Percentiles rank a stretch among this genome's conserved stretches.
phyloP scores from a whole-genome alignment of 53 echinoderm and acorn worm genomes.

The Stichopus horrens region DNA sequence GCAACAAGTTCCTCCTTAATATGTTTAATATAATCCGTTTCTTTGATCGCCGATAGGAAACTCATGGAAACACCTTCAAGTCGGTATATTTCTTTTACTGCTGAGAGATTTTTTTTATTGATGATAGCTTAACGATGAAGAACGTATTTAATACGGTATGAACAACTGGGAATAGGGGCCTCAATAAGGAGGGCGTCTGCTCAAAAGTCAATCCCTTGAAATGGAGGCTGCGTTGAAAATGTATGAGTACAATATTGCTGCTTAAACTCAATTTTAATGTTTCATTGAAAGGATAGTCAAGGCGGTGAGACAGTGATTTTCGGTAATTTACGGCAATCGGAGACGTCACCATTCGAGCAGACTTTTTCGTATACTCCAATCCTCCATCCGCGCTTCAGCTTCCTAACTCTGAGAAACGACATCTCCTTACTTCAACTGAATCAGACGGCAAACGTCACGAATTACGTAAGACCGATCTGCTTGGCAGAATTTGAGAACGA shows the following conservation, averaged over 20 bases:
- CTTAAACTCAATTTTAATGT: background rate
- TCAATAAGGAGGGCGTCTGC: no score
- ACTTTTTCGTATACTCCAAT: background rate
- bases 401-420: slow-evolving; percentile 14
- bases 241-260: background rate
- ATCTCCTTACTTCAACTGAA: slow-evolving; percentile 26
- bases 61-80: no score
- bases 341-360: background rate
- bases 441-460: background rate
- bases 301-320: slow-evolving; percentile 12
- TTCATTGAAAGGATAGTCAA: slow-evolving; percentile 15
- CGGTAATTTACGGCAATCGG: background rate
- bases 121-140: no score
- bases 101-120: no score
- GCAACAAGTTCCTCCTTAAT: no score
- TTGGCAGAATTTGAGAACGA: background rate
- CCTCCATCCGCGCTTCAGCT: slow-evolving; percentile 6
- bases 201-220: background rate
- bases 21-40: no score
- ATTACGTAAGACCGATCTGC: slow-evolving; percentile 31
- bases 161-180: no score
- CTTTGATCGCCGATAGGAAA: no score
- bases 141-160: no score
- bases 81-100: no score
- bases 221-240: background rate